Percentiles rank a stretch among this genome's conserved stretches.
Evolutionary conservation across 2,113 vertebrate species (phyloP).

Genomic region (Corapipo altera): DNA sequence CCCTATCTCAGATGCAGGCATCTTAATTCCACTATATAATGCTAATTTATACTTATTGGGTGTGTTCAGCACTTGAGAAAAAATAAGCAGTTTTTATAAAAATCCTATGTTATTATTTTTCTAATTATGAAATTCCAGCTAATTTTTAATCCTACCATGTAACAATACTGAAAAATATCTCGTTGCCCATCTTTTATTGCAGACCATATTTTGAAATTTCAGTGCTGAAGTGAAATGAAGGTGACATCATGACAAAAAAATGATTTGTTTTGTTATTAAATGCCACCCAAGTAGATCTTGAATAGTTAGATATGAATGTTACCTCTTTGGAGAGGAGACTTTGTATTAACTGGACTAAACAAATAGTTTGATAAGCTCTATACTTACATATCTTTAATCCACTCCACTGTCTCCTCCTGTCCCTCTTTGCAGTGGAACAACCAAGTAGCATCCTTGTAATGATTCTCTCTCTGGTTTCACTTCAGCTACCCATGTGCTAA

Average conservation of each 20-base stretch:
- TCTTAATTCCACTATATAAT: not conserved
- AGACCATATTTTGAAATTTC: not conserved
- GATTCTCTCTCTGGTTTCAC: not conserved
- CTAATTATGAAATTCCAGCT: not conserved
- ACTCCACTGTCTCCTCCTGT: not conserved
- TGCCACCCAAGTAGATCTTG: not conserved
- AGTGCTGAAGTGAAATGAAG: not conserved
- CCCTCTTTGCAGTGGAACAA: not conserved
- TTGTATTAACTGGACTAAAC: not conserved
- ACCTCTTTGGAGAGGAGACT: not conserved
- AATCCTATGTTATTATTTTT: not conserved
- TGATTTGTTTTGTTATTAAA: not conserved
- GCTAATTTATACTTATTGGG: not conserved
- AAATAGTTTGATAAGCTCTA: not conserved
- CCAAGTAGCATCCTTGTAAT: not conserved
- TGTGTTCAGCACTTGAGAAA: not conserved
- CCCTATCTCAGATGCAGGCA: not conserved
- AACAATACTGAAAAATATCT: not conserved
- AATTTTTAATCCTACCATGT: not conserved
- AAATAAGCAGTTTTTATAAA: accelerated
- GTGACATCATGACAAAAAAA: not conserved
- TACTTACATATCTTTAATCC: not conserved
- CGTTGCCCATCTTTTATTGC: not conserved
- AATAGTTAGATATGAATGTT: not conserved
- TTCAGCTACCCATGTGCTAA: not conserved